Evolutionary conservation across 2,888 invertebrate genomes (phyloP).

Genomic region (Orthonychiurus folsomi): DNA sequence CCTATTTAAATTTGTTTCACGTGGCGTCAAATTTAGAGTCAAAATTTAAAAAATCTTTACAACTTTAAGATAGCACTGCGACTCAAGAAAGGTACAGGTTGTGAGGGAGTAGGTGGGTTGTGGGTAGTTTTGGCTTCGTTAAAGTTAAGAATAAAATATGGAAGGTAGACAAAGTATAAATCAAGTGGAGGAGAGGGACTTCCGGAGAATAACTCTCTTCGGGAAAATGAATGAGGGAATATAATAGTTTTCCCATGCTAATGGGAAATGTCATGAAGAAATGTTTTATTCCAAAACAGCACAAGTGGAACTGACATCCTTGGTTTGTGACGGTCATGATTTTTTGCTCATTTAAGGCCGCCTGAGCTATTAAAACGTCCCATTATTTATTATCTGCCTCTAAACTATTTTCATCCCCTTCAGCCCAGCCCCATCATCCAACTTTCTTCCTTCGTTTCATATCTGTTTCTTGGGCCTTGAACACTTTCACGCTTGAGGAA

Average conservation of each 20-base stretch:
- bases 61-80: not conserved
- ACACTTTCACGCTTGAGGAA: not conserved
- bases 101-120: not conserved
- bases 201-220: not conserved
- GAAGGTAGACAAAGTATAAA: not conserved
- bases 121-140: not conserved
- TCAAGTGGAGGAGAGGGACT: not conserved
- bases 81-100: not conserved
- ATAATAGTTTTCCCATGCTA: not conserved
- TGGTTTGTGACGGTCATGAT: conserved; percentile 1
- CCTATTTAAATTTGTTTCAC: not conserved
- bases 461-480: not conserved
- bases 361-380: not conserved
- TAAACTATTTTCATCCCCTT: not conserved
- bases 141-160: no score
- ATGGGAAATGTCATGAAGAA: not conserved
- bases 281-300: conserved; percentile 1
- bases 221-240: not conserved
- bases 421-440: no score
- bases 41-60: not conserved
- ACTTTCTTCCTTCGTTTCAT: not conserved
- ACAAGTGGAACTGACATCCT: not conserved
- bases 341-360: not conserved
- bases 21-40: not conserved
- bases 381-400: not conserved